Evolutionary conservation across 2,113 vertebrate species (phyloP).

Genomic region (Osmerus eperlanus): DNA sequence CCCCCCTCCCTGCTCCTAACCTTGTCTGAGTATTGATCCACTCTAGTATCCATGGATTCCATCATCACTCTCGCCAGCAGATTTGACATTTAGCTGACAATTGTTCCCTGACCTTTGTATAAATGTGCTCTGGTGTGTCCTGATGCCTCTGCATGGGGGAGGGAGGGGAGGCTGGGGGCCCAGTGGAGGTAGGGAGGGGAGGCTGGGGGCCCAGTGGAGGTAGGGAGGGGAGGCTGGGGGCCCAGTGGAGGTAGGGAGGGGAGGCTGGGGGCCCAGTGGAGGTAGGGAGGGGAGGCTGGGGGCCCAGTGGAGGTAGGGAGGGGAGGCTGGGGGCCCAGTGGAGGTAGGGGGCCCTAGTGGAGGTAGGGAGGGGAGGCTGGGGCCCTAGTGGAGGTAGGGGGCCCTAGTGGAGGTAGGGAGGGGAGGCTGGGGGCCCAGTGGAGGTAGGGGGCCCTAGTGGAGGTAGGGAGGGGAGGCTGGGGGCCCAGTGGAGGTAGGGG

Average conservation of each 20-base stretch:
- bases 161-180: neutral
- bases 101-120: slow-evolving; percentile 66
- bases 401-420: too few species aligned
- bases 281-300: neutral
- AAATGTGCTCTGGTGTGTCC: slow-evolving; percentile 46
- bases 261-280: slow-evolving; percentile 33
- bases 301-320: too few species aligned
- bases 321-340: too few species aligned
- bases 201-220: neutral
- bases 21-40: slow-evolving; percentile 46
- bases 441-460: too few species aligned
- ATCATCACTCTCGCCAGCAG: slow-evolving; percentile 44
- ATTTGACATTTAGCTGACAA: slow-evolving; percentile 72
- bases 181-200: neutral
- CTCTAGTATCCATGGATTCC: slow-evolving; percentile 47
- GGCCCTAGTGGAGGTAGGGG: too few species aligned
- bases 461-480: neutral
- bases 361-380: too few species aligned
- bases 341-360: too few species aligned
- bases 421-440: too few species aligned
- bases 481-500: neutral
- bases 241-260: neutral
- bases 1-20: slow-evolving; percentile 6
- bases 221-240: neutral
- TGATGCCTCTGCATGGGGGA: neutral